Evolutionary conservation across 2,113 vertebrate genomes (phyloP).

Genomic region (Dryoscopus gambensis): DNA sequence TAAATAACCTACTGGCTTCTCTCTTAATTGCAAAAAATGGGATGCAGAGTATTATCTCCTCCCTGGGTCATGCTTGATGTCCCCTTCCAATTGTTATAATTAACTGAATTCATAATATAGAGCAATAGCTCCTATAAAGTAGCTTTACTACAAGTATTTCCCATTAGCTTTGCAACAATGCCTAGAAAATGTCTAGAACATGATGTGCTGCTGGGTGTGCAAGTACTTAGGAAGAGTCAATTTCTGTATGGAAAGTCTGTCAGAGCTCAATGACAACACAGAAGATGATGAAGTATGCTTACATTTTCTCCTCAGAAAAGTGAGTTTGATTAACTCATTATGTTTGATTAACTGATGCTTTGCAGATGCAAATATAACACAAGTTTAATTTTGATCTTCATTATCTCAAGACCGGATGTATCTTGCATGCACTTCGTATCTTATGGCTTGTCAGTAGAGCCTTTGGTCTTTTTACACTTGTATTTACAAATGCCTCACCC

Average conservation of each 20-base stretch:
- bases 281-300: background rate
- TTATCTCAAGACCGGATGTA: background rate
- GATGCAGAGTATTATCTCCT: background rate
- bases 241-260: background rate
- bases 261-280: background rate
- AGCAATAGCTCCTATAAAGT: background rate
- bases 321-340: constrained; percentile 20
- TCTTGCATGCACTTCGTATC: constrained; percentile 4
- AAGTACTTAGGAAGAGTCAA: background rate
- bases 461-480: constrained; percentile 22
- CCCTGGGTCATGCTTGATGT: background rate
- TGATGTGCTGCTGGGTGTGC: background rate
- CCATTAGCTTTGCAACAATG: background rate
- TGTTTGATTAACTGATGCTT: constrained; percentile 28
- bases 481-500: background rate
- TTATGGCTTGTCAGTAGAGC: constrained; percentile 7
- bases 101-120: background rate
- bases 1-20: background rate
- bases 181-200: background rate
- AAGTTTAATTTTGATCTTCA: constrained; percentile 36
- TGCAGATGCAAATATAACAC: constrained; percentile 16
- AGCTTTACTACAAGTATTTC: background rate
- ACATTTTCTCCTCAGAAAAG: constrained; percentile 12
- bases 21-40: background rate
- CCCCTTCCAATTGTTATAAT: background rate